These are phyloP conservation scores for Acrocephalus kingi DNA, from an alignment of 2,113 vertebrate genomes.

Conservation along the genomic window DNA sequence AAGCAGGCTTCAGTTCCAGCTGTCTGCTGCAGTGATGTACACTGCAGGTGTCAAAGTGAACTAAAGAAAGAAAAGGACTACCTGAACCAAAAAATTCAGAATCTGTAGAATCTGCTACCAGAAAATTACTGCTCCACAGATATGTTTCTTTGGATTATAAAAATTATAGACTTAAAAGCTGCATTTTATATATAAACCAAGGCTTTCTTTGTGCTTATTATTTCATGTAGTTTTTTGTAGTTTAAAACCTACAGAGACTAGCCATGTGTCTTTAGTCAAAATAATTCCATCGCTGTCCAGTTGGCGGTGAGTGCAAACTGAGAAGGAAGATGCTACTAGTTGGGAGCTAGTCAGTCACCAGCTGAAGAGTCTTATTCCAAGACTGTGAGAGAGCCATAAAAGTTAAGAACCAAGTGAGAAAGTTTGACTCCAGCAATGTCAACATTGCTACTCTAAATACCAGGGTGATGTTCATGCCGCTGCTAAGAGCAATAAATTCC, in stretches of 20 bases:
- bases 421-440: background rate
- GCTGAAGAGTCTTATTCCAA: background rate
- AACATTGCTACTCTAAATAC: background rate
- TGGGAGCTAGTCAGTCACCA: background rate
- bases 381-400: background rate
- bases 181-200: background rate
- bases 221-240: background rate
- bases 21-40: background rate
- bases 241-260: background rate
- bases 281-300: background rate
- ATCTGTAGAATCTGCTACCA: background rate
- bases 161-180: background rate
- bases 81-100: background rate
- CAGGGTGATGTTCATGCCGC: background rate
- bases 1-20: background rate
- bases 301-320: background rate
- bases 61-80: background rate
- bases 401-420: background rate
- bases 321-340: background rate
- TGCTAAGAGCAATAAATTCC: background rate
- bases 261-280: background rate
- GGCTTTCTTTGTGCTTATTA: background rate
- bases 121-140: background rate
- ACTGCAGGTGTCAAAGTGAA: background rate
- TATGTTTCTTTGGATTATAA: background rate